Conservation (phyloP, 2,797 vertebrate genomes). For the Morelia viridis region DNA sequence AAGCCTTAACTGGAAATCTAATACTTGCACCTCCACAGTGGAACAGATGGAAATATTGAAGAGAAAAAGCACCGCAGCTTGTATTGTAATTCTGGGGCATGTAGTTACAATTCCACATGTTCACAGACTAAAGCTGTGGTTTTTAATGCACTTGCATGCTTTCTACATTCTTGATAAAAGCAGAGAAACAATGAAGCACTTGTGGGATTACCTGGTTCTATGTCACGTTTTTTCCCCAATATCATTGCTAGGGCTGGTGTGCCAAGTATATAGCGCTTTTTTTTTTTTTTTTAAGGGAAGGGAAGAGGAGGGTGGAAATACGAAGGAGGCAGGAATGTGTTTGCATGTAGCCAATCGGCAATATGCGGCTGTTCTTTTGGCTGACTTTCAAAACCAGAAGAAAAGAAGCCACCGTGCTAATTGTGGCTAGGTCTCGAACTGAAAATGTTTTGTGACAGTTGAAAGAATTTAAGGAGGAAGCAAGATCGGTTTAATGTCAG, state of each 20-base stretch:
- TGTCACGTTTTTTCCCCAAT: constrained; percentile 63
- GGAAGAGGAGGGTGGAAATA: constrained; percentile 25
- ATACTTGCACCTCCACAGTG: neutral
- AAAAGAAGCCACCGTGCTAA: constrained; percentile 57
- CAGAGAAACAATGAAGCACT: constrained; percentile 74
- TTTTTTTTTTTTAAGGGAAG: constrained; percentile 22
- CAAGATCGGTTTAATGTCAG: constrained; percentile 77
- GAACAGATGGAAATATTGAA: neutral
- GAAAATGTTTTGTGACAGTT: constrained; percentile 72
- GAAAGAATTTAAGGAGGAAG: constrained; percentile 71
- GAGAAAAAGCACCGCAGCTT: neutral
- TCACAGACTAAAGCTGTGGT: constrained; percentile 55
- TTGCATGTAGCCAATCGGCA: constrained; percentile 43
- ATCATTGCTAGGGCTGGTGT: constrained; percentile 30
- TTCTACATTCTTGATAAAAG: constrained; percentile 58
- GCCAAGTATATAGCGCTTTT: constrained; percentile 12
- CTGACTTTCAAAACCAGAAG: constrained; percentile 69
- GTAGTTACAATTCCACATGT: constrained; percentile 20
- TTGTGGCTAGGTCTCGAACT: constrained; percentile 66
- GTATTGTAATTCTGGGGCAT: constrained; percentile 18
- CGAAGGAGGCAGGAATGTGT: constrained; percentile 10
- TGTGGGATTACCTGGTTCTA: constrained; percentile 75
- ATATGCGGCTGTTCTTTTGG: constrained; percentile 52
- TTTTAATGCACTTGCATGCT: constrained; percentile 44
- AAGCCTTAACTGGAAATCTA: neutral